Conservation (phyloP, 2,888 invertebrate genomes). For the Aporophyla nigra region DNA sequence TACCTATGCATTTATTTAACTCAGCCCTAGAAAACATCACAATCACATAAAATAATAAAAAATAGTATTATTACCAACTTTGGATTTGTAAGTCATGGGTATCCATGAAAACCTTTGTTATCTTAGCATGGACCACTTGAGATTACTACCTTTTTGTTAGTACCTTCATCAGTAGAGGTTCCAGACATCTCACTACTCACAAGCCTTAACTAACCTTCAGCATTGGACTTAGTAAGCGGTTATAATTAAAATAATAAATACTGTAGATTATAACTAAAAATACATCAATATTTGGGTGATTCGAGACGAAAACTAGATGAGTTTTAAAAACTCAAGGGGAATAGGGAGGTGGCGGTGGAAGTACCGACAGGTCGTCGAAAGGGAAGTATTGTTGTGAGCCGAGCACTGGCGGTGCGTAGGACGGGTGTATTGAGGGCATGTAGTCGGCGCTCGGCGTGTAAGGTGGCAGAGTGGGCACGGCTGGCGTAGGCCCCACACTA, state of each 20-base stretch:
- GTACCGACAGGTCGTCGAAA: slow-evolving; percentile 86
- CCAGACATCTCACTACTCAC: slow-evolving; percentile 38
- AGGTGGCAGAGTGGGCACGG: slow-evolving; percentile 91
- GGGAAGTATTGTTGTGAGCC: slow-evolving; percentile 88
- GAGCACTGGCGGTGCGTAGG: slow-evolving; percentile 83
- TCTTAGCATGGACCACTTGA: slow-evolving; percentile 41
- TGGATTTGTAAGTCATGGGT: slow-evolving; percentile 37
- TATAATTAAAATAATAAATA: slow-evolving; percentile 65
- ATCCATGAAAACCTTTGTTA: slow-evolving; percentile 32
- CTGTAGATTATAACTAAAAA: slow-evolving; percentile 63
- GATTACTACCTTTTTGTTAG: slow-evolving; percentile 53
- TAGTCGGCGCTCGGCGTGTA: slow-evolving; percentile 90
- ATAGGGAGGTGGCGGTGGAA: slow-evolving; percentile 90
- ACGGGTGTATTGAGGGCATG: slow-evolving; percentile 76
- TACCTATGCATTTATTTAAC: slow-evolving; percentile 45
- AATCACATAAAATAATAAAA: slow-evolving; percentile 43
- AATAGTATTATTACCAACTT: slow-evolving; percentile 33
- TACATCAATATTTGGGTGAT: slow-evolving; percentile 66
- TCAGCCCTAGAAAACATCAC: slow-evolving; percentile 51
- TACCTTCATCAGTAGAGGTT: slow-evolving; percentile 25
- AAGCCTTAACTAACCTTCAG: slow-evolving; percentile 55
- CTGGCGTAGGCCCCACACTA: slow-evolving; percentile 90
- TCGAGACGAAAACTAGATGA: slow-evolving; percentile 46
- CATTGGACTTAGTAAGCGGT: slow-evolving; percentile 47
- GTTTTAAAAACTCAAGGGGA: slow-evolving; percentile 80